Percentiles rank a stretch among this genome's conserved stretches.
phyloP scores from a whole-genome alignment of 2,113 vertebrate genomes.

The Myiozetetes cayanensis region DNA sequence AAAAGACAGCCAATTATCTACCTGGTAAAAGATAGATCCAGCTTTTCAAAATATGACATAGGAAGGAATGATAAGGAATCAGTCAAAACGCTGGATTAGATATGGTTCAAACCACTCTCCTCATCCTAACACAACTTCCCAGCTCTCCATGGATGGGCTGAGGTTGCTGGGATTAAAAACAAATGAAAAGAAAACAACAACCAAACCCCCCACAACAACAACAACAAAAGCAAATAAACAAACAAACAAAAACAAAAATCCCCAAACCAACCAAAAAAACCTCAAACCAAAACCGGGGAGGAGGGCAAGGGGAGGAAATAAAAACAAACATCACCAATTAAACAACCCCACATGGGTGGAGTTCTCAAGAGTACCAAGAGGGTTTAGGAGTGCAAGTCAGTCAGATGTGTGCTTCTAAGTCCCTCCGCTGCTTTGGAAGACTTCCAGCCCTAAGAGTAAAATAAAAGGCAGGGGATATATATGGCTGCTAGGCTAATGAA shows the following conservation, averaged over 20 bases:
- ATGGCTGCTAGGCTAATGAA: background rate
- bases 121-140: background rate
- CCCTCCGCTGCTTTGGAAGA: background rate
- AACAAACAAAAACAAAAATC: accelerated
- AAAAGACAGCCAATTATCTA: slow-evolving; percentile 16
- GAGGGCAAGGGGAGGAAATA: no score
- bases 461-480: background rate
- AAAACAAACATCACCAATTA: background rate
- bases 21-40: background rate
- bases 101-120: background rate
- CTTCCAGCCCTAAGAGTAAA: background rate
- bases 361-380: background rate
- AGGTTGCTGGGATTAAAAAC: background rate
- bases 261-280: background rate
- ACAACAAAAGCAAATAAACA: background rate
- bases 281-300: no score
- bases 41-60: background rate
- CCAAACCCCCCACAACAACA: background rate
- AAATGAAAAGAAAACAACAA: background rate
- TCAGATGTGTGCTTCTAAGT: background rate
- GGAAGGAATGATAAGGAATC: background rate
- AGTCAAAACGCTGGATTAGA: background rate
- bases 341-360: background rate
- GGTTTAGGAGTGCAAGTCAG: background rate
- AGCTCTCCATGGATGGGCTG: background rate